Base-by-base conservation (phyloP, 2,888 invertebrate genomes). In the Noctua pronuba region DNA sequence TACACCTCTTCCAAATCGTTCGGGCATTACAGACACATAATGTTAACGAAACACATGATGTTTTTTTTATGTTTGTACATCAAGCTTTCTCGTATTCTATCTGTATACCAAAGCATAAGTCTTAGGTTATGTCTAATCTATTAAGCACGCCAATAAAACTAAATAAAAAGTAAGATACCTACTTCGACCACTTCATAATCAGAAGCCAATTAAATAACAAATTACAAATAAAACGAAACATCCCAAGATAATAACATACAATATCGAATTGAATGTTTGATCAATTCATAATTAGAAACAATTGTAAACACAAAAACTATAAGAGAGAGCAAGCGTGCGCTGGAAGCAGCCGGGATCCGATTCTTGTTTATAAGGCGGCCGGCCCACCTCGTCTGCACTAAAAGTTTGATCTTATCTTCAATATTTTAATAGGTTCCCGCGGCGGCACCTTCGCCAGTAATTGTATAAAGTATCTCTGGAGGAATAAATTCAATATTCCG, bases 391-490 rank as follows among this genome's bases (percentile, higher is more conserved):
- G 94, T 94, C 94, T 93, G 92, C 91, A 95, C 95, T 95, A 94
- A 95, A 95, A 95, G 92, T 93, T 91, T 92, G 96, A 96, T 96
- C 94, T 96, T 96, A 96, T 96, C 96, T 95, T 86, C 92, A 93
- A 95, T 95, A 95, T 95, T 96, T 96, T 96, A 96, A 96, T 96
- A 96, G 95, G 95, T 95, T 96, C 95, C 95, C 95, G 95, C 93
- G 93, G 95, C 95, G 95, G 95, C 95, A 95, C 94, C 95, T 94
- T 91, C 93, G 92, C 91, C 94, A 92, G 94, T 95, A 95, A 96
- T 95, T 95, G 95, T 95, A 95, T 94, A 92, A 94, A 94, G 93
- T 94, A 94, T 93, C 91, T 94, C 91, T 88, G 89, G 89, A 92
- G 92, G 91, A 94, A 95, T 95, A 95, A 94, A 95, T 95, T 95